A percentile compares a stretch with the other conserved stretches of the same genome.
These are phyloP conservation scores for Ariopsis seemanni DNA, from an alignment of 2,113 vertebrate genomes.

Conservation along the genomic window DNA sequence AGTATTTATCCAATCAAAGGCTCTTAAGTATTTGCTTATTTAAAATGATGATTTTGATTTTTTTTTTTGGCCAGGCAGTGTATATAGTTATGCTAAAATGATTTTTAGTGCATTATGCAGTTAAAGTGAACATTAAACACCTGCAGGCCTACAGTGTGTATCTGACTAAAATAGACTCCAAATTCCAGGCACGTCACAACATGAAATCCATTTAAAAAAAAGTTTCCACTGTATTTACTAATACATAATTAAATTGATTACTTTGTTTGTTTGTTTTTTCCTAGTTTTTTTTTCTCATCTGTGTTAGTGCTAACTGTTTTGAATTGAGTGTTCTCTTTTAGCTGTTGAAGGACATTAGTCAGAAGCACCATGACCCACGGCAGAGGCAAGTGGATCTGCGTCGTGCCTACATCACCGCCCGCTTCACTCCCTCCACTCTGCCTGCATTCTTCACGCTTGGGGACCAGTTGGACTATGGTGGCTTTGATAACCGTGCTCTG, in stretches of 20 bases:
- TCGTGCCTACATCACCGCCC: constrained; percentile 89
- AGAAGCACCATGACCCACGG: constrained; percentile 84
- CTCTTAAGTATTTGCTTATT: no score
- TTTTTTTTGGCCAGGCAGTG: no score
- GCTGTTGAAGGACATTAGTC: constrained; percentile 87
- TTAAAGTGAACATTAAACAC: neutral
- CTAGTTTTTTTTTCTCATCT: neutral
- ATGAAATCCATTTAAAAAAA: neutral
- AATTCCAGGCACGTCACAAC: neutral
- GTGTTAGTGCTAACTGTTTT: neutral
- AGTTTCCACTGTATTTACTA: neutral
- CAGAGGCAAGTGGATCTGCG: constrained; percentile 87
- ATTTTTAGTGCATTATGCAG: neutral
- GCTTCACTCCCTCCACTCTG: constrained; percentile 81
- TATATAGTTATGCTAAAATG: neutral
- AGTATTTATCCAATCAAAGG: no score
- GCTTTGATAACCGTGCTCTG: constrained; percentile 90
- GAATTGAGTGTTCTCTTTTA: constrained; percentile 55
- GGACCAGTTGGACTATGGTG: constrained; percentile 90
- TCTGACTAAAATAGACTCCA: neutral
- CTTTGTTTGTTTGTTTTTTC: no score
- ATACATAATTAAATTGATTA: neutral
- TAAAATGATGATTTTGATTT: no score
- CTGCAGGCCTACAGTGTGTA: neutral
- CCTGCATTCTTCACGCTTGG: constrained; percentile 88